Conservation (phyloP, 2,888 invertebrate genomes). For the Volucella bombylans region DNA sequence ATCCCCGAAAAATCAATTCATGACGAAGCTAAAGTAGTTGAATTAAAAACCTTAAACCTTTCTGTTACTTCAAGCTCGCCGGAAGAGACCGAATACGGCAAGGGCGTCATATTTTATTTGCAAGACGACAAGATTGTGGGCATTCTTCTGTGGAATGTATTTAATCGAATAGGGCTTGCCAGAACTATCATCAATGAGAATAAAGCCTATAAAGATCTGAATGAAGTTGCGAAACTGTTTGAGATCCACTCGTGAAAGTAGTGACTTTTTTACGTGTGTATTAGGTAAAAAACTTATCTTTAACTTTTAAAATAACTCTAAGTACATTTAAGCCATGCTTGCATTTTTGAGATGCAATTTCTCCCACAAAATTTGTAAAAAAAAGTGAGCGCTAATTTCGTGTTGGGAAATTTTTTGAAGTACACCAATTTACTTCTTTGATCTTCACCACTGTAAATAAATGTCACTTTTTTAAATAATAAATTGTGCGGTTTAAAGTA, state of each 20-base stretch:
- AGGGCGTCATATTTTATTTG: constrained; percentile 96
- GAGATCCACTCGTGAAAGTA: constrained; percentile 87
- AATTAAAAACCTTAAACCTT: neutral
- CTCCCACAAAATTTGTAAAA: constrained; percentile 34
- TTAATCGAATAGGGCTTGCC: constrained; percentile 94
- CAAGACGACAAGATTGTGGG: constrained; percentile 93
- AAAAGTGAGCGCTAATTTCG: constrained; percentile 35
- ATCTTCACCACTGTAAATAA: constrained; percentile 34
- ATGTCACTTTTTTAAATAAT: constrained; percentile 34
- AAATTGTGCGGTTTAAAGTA: constrained; percentile 66
- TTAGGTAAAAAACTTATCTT: constrained; percentile 75
- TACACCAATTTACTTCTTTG: neutral
- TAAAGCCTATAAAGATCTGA: constrained; percentile 92
- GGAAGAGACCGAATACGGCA: constrained; percentile 80
- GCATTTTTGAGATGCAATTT: constrained; percentile 52
- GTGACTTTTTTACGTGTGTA: constrained; percentile 55
- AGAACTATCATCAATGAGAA: constrained; percentile 93
- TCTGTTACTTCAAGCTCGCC: neutral
- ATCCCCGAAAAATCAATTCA: neutral
- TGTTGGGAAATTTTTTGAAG: constrained; percentile 1
- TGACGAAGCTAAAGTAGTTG: constrained; percentile 46
- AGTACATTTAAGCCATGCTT: constrained; percentile 74
- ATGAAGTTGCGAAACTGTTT: constrained; percentile 97
- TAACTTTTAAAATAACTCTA: constrained; percentile 77
- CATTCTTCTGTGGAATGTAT: constrained; percentile 97